phyloP scores from a whole-genome alignment of 2,113 vertebrate species.

The Falco punctatus region DNA sequence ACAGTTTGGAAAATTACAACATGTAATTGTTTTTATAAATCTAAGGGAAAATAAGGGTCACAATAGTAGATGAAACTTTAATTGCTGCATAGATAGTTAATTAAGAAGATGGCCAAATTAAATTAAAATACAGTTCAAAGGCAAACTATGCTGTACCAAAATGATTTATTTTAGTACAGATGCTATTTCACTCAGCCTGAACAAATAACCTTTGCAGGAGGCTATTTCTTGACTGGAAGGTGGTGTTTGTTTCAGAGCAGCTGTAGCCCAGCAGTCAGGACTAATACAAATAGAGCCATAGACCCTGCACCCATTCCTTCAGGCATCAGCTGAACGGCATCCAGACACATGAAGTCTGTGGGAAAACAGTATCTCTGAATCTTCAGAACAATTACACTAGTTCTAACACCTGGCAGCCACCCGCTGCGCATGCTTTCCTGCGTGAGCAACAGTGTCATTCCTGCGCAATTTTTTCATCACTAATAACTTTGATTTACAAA shows the following conservation, averaged over 20 bases:
- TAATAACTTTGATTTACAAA: neutral
- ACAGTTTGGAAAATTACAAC: neutral
- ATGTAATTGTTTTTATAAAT: neutral
- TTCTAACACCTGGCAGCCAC: neutral
- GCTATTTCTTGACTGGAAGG: neutral
- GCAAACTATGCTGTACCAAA: neutral
- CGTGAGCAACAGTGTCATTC: neutral
- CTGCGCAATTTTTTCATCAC: neutral
- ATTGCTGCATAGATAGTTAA: neutral
- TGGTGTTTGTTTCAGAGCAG: neutral
- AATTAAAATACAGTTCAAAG: neutral
- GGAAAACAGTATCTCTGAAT: neutral
- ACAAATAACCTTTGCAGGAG: neutral
- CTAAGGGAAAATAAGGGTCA: neutral
- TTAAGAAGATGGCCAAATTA: neutral
- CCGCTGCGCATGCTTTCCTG: neutral
- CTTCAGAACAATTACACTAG: too few relatives aligned
- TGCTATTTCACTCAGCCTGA: neutral
- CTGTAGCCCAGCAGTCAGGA: neutral
- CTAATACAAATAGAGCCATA: fast-evolving
- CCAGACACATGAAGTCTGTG: neutral
- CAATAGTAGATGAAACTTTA: neutral
- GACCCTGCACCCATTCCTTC: neutral
- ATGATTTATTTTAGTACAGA: neutral
- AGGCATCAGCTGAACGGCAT: neutral